Base-by-base conservation (phyloP, 1,140 invertebrate genomes). In the Probaryconus sp. region DNA sequence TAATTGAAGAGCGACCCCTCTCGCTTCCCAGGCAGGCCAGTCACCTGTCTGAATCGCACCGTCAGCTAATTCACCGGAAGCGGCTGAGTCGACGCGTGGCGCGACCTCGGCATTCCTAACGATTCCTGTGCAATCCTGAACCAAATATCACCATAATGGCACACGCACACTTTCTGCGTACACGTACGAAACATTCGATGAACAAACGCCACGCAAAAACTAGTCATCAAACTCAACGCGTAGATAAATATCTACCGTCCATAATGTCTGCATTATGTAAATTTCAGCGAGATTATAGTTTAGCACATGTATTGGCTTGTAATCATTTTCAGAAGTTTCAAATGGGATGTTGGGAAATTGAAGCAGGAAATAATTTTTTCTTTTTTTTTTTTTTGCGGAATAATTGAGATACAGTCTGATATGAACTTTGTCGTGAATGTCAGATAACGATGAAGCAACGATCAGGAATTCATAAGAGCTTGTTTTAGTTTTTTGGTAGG, bases 21-120 rank as follows among this genome's bases (percentile, higher is more conserved):
- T 40, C 20, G 47, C 47, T 75, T 79, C 72, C 50, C 77, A 77
- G 58, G 26, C 43, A 50, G 65, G 17, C 60, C 48, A 56, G 50
- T 69, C 58, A 51, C 58, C 58, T 10, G 47, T 51, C 18, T 16
- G 43, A 51, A 33, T 58, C 33, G 20, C 31, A 42, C 63, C n/a
- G 21, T 10, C 31, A 40, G 24, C 37, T 51, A 40, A 18, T 17
- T 21, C 50, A 48, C 77, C 80, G 79, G 79, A 81, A 78, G 72
- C 67, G 55, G 47, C 42, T 40, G 65, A 13, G 47, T 73, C 40
- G 20, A 47, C 64, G 55, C 53, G 65, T 64, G 63, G 58, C 26
- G 37, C 61, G 55, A 55, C 61, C 53, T 60, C 55, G 60, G 20
- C 64, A 69, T 58, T 69, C 64, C 64, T 50, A 18, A 45, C 64